Evolutionary conservation across 2,888 invertebrate species (phyloP), one percentile per base, ranked within the genome.

Genomic region (Meiosimyza platycephala): DNA sequence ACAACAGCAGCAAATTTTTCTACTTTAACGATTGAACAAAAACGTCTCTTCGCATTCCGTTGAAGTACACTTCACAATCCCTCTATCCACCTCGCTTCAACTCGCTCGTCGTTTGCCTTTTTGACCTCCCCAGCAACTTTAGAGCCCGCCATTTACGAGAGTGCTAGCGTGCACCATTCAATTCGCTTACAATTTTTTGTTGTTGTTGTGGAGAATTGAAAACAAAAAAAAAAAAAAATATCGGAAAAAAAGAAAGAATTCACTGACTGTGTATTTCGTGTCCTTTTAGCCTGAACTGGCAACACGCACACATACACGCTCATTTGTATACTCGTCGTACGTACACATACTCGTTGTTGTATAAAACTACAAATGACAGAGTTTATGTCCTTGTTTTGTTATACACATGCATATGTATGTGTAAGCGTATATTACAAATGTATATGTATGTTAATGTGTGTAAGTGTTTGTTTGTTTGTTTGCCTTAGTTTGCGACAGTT

Each of bases 301-400:
- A 16, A 40, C 40, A 33, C 22, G 18, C 50, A 55, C 16, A 48
- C 67, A 59, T 50, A 55, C 50, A 50, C 47, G 18, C 67, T 22
- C 40, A 28, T 28, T 28, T 28, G 28, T 28, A 28, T 28, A 28
- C 28, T 28, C 4, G 28, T 28, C 28, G 28, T 28, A 48, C 68
- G 57, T 55, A 40, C 66, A 55, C 18, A 55, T 16, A 22, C 54
- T 40, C 9, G 40, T 40, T 40, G 40, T 40, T 40, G 40, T 40
- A 40, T 40, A 40, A 40, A 40, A 40, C 40, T 40, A 40, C 40
- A 40, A 40, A 28, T 22, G 40, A 18, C 70, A 63, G 40, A 54
- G 70, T 70, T 62, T 63, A 70, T 63, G 70, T 70, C 70, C 70
- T 70, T 70, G 70, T 18, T 62, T 60, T 40, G 40, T 40, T 40